Evolutionary conservation across 2,888 invertebrate species (phyloP), one percentile per base, ranked within the genome.

Genomic region (Rhodophaea formosa): DNA sequence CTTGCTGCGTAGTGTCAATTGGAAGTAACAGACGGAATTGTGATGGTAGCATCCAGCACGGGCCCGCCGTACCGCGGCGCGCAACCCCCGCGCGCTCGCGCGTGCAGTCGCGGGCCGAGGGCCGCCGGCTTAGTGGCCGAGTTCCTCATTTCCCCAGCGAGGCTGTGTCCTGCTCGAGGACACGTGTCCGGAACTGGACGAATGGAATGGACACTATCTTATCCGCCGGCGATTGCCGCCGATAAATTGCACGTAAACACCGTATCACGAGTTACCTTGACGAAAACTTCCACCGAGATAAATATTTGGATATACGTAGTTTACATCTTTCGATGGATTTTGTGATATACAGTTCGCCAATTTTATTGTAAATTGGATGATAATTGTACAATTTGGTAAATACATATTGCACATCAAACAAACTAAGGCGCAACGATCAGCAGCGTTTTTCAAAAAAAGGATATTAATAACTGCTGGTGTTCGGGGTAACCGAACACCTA

Each of bases 211-310:
- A 35, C 47, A 39, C 59, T 72, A 74, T 74, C 74, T 74, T 67
- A 74, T 74, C 71, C 72, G 16, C 59, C 32, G 64, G 60, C 62
- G 66, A 71, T 71, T 65, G 64, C 63, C 56, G 53, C 59, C 65
- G 71, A 74, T 72, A 68, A 70, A 61, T 66, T 74, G 71, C 51
- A 70, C 72, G 66, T 64, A 71, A 71, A 74, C 65, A 71, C 58
- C 54, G 23, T 57, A 60, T 57, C 57, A 52, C 30, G 46, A 16
- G 29, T 32, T 53, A 57, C 60, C 57, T 57, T 57, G 60, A 55
- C 39, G 45, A 60, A 54, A 55, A 47, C 57, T 56, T 56, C 49
- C 56, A 56, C 49, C 29, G 17, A 42, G 56, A 56, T 56, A 56
- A 56, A 42, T 49, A 43, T 46, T 56, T 39, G 32, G 55, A 54